These are phyloP conservation scores for Mungos mungo DNA, from an alignment of 2,113 vertebrate species.

Conservation along the genomic window DNA sequence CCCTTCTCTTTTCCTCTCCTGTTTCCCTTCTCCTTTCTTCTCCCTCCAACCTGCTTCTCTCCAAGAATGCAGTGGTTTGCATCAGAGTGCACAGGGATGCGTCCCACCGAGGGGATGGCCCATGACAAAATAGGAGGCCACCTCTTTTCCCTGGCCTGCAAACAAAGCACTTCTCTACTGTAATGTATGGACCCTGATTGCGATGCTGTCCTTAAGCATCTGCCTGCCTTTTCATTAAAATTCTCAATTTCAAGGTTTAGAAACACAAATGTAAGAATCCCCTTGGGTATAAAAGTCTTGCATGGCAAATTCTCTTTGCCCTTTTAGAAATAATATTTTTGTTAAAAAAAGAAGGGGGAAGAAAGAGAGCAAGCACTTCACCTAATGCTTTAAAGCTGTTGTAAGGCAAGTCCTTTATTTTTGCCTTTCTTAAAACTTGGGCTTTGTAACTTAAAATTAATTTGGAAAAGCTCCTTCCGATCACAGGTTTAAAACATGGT, in stretches of 20 bases:
- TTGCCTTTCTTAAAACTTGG: conserved; percentile 48
- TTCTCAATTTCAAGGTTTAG: conserved; percentile 72
- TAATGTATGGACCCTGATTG: not conserved
- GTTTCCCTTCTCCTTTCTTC: conserved; percentile 60
- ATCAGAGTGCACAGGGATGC: not conserved
- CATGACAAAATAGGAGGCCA: not conserved
- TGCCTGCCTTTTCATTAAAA: conserved; percentile 72
- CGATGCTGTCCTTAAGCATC: conserved; percentile 6
- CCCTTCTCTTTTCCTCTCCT: conserved; percentile 41
- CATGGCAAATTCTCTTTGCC: conserved; percentile 75
- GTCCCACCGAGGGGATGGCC: conserved; percentile 15
- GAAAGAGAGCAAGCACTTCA: not conserved
- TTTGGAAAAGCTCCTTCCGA: conserved; percentile 23
- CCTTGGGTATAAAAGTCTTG: conserved; percentile 75
- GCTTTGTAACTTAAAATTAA: conserved; percentile 37
- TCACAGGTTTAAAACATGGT: not conserved
- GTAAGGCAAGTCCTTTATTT: conserved; percentile 52
- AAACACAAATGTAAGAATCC: conserved; percentile 72
- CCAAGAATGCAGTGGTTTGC: conserved; percentile 74
- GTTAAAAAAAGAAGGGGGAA: not conserved
- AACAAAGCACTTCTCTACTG: conserved; percentile 55
- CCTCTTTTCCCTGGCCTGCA: not conserved
- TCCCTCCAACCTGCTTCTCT: conserved; percentile 58
- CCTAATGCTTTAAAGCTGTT: conserved; percentile 35
- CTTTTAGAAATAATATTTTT: conserved; percentile 69